A percentile compares a stretch with the other conserved stretches of the same genome.
Conservation (phyloP, 2,888 invertebrate genomes). For the Hirtodrosophila confusa region DNA sequence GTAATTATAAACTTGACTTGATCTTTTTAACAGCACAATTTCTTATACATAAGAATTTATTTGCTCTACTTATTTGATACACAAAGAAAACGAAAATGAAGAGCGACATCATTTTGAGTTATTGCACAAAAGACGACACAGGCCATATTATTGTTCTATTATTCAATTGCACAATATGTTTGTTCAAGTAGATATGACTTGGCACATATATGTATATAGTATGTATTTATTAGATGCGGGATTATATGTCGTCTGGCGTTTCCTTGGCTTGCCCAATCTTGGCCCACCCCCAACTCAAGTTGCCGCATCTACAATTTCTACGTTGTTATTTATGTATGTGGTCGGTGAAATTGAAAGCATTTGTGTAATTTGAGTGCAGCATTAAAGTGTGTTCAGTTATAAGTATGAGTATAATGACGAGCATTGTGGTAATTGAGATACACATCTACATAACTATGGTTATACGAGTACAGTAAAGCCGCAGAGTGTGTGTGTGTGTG, state of each 20-base stretch:
- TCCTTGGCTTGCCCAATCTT: slow-evolving; percentile 33
- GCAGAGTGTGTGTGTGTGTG: background rate
- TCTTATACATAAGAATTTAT: background rate
- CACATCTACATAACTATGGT: background rate
- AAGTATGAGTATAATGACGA: slow-evolving; percentile 28
- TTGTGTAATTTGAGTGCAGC: slow-evolving; percentile 56
- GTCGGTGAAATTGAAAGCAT: slow-evolving; percentile 54
- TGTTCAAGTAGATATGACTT: slow-evolving; percentile 8
- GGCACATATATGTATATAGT: slow-evolving; percentile 1
- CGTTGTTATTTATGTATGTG: slow-evolving; percentile 1
- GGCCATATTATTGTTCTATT: slow-evolving; percentile 69
- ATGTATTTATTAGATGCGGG: slow-evolving; percentile 59
- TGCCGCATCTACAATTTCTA: background rate
- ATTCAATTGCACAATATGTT: slow-evolving; percentile 68
- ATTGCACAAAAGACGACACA: slow-evolving; percentile 34
- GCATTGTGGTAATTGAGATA: slow-evolving; percentile 32
- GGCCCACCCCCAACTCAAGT: background rate
- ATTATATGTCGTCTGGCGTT: slow-evolving; percentile 48
- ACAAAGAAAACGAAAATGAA: slow-evolving; percentile 4
- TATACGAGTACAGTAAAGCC: too few relatives aligned
- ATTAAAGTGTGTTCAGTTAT: slow-evolving; percentile 38
- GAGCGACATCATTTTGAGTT: slow-evolving; percentile 15
- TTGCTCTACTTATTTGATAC: background rate
- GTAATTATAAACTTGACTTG: too few relatives aligned
- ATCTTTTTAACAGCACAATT: too few relatives aligned